Base-by-base conservation (phyloP, 2,888 invertebrate species). In the Agrenia bidenticulata region DNA sequence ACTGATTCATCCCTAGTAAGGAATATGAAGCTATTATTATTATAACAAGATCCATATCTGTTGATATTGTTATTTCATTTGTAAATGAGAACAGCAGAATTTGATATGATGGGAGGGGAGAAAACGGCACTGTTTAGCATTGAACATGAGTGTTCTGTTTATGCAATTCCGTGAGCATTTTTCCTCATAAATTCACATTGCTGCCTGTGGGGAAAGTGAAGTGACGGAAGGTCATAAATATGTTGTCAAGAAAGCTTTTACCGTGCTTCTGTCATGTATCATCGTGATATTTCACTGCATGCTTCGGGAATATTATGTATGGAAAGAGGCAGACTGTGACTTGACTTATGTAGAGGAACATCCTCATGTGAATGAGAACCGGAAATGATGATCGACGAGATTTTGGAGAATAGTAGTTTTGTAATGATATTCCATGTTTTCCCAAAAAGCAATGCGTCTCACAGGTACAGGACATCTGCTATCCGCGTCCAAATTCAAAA, bases 221-320 rank as follows among this genome's bases (percentile, higher is more conserved):
- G 58, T 42, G 58, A 45, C 27, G 58, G 58, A 58, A 58, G 49
- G 58, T 58, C 58, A 58, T 58, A 58, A 58, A 58, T 58, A 58
- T 21, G 13, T 58, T 58, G 58, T 58, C 58, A 45, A 45, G 45
- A 41, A 58, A 58, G 45, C 58, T 21, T 27, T 58, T 49, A 24
- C 15, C 45, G 2, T 41, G 37, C 41, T 45, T 15, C 41, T 45
- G 45, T 58, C 58, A 42, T 57, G 57, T 21, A 57, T 39, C 57
- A 57, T 57, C 23, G 19, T 19, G 41, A 58, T 49, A 42, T 49
- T 57, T 41, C 41, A 57, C 41, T 41, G 32, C 27, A 2, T 5
- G 5, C n/a, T 45, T 45, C 15, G 15, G 15, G n/a, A 45, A 15
- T 45, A 45, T 39, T 15, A 11, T 39, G 7, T 39, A 39, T 19